These are phyloP conservation scores for Rhabditoides inermis DNA, from an alignment of 2,888 invertebrate species.

Conservation along the genomic window DNA sequence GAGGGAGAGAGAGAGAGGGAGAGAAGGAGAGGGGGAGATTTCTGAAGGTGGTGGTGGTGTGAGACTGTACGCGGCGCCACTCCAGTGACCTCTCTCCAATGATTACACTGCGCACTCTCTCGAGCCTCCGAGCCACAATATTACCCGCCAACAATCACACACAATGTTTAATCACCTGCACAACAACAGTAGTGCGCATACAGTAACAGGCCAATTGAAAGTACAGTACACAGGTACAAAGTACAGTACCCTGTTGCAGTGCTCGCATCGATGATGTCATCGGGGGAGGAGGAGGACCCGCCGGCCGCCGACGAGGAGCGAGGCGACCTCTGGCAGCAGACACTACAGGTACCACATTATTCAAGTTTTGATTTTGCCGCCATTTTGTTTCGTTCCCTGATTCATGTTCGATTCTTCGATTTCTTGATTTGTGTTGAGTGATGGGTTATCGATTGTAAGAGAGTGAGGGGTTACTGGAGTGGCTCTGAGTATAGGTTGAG, in stretches of 20 bases:
- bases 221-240: not conserved
- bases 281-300: constrained; percentile 43
- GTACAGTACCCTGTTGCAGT: constrained; percentile 22
- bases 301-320: constrained; percentile 33
- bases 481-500: too few relatives aligned
- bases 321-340: constrained; percentile 49
- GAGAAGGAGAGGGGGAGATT: not conserved
- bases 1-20: not conserved
- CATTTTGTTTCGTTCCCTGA: not conserved
- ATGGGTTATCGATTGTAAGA: too few relatives aligned
- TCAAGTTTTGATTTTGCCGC: not conserved
- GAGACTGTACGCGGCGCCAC: too few relatives aligned
- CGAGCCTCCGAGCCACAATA: too few relatives aligned
- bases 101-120: too few relatives aligned
- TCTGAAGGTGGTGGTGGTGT: too few relatives aligned
- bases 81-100: too few relatives aligned
- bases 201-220: not conserved
- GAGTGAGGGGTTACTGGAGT: too few relatives aligned
- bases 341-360: constrained; percentile 36
- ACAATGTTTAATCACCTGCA: too few relatives aligned
- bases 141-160: too few relatives aligned
- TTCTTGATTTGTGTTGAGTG: too few relatives aligned
- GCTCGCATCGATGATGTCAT: constrained; percentile 46
- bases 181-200: not conserved
- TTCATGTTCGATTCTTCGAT: not conserved